phyloP scores from a whole-genome alignment of 2,113 vertebrate genomes.

The Corvus cornix region DNA sequence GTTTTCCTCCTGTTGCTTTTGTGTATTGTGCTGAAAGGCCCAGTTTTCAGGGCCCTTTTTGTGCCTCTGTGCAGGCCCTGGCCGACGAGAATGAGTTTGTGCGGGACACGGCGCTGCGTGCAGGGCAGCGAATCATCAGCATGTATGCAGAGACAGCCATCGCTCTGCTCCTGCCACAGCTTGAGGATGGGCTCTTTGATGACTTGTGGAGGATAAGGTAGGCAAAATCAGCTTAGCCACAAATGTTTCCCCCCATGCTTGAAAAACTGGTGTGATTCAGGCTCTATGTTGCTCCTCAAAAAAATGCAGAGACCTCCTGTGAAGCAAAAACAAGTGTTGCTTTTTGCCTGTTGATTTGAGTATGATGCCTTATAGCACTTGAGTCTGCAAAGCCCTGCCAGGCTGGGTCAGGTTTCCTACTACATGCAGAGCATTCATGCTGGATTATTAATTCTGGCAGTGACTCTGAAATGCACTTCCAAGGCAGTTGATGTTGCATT shows the following conservation, averaged over 20 bases:
- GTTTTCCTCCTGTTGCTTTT: neutral
- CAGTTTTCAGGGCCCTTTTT: neutral
- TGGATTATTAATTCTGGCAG: neutral
- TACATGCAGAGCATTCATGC: neutral
- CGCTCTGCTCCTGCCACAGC: conserved; percentile 89
- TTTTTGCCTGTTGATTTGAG: neutral
- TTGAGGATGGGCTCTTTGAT: conserved; percentile 97
- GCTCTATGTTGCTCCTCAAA: neutral
- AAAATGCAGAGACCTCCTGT: neutral
- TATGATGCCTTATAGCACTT: neutral
- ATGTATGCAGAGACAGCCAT: conserved; percentile 98
- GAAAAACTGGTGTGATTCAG: neutral
- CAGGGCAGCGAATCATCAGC: conserved; percentile 93
- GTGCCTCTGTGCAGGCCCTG: conserved; percentile 80
- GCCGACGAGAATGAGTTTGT: conserved; percentile 98
- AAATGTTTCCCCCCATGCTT: neutral
- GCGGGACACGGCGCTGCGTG: conserved; percentile 91
- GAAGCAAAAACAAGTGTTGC: neutral
- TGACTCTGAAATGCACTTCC: neutral
- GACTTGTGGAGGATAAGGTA: conserved; percentile 98
- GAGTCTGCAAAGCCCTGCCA: neutral
- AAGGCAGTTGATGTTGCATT: neutral
- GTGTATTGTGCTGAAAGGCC: neutral
- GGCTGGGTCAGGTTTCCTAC: neutral
- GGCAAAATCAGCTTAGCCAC: neutral